These are phyloP conservation scores for Pammene fasciana DNA, from an alignment of 2,888 invertebrate species.

Conservation along the genomic window DNA sequence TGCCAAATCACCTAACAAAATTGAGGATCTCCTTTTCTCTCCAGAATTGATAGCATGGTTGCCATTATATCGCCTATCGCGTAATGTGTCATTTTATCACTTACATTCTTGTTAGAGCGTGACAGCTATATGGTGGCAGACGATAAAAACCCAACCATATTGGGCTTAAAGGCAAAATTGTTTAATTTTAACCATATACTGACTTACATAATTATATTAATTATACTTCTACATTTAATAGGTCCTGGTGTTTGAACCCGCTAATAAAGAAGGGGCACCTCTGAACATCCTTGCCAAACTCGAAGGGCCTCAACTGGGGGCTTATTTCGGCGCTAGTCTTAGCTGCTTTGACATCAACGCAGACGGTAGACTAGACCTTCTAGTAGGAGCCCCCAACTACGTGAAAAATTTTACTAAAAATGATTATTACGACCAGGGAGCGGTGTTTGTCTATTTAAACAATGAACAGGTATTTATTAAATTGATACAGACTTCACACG, in stretches of 20 bases:
- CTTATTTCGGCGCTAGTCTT: conserved; percentile 85
- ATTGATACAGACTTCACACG: not conserved
- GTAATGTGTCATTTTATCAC: too few relatives aligned
- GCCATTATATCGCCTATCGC: too few relatives aligned
- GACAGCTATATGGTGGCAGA: too few relatives aligned
- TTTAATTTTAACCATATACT: not conserved
- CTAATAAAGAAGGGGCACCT: conserved; percentile 52
- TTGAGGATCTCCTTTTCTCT: too few relatives aligned
- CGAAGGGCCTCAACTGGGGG: conserved; percentile 81
- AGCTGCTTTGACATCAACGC: conserved; percentile 83
- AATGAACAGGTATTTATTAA: conserved; percentile 56
- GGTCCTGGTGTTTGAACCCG: conserved; percentile 74
- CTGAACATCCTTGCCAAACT: conserved; percentile 62
- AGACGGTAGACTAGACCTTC: conserved; percentile 84
- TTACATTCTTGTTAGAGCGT: too few relatives aligned
- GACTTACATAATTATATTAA: not conserved
- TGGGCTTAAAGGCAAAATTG: too few relatives aligned
- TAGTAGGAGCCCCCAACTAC: conserved; percentile 86
- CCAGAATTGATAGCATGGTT: too few relatives aligned
- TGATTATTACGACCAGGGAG: conserved; percentile 83
- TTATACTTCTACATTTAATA: conserved; percentile 43
- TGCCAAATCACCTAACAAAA: too few relatives aligned
- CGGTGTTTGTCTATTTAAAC: conserved; percentile 82
- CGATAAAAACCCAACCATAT: too few relatives aligned
- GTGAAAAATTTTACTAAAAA: conserved; percentile 57